Conservation (phyloP, 1,140 invertebrate genomes). For the Zeugodacus cucurbitae region DNA sequence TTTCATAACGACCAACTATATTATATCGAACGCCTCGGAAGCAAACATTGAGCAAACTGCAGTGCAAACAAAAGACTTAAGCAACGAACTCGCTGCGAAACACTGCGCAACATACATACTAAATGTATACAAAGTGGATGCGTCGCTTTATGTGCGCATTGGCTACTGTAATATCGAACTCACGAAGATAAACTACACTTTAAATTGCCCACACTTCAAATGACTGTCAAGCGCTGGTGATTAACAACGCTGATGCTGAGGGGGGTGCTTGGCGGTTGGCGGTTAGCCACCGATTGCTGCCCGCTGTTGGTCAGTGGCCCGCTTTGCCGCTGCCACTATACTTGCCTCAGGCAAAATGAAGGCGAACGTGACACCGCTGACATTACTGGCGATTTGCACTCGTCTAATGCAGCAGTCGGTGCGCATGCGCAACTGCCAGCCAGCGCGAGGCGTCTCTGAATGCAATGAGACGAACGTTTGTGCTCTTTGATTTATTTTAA, state of each 20-base stretch:
- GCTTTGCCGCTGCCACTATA: not conserved
- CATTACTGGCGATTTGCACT: not conserved
- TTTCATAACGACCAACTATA: too few species aligned
- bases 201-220: constrained; percentile 23
- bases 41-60: not conserved
- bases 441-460: not conserved
- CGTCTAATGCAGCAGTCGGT: too few species aligned
- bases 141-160: not conserved
- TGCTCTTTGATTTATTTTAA: not conserved
- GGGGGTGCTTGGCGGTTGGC: not conserved
- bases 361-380: constrained; percentile 21
- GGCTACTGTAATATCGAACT: not conserved
- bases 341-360: not conserved
- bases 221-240: not conserved
- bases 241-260: not conserved
- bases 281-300: not conserved
- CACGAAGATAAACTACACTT: not conserved
- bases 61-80: constrained; percentile 43
- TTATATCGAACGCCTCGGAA: not conserved
- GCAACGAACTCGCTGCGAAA: constrained; percentile 20
- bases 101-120: not conserved
- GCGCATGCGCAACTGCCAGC: too few species aligned
- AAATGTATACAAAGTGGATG: not conserved
- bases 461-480: not conserved
- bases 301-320: not conserved